Conservation (phyloP, 2,888 invertebrate species). For the Electrophaes corylata region DNA sequence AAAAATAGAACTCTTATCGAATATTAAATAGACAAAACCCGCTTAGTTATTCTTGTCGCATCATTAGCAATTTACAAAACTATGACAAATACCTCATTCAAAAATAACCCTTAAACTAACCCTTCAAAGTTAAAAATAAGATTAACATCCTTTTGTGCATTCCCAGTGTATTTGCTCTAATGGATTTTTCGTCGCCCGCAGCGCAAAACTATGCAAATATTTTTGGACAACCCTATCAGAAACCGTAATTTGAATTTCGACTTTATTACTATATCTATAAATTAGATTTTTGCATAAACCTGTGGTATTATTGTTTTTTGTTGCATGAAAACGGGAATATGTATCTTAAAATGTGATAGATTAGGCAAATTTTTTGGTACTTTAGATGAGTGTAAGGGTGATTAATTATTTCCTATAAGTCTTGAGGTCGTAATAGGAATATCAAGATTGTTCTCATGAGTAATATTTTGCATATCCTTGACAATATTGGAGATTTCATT, state of each 20-base stretch:
- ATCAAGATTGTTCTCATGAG: constrained; percentile 49
- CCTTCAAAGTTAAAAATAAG: constrained; percentile 29
- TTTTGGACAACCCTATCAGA: constrained; percentile 48
- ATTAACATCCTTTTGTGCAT: constrained; percentile 40
- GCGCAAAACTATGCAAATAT: constrained; percentile 68
- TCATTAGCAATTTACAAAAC: constrained; percentile 58
- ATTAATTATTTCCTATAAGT: constrained; percentile 68
- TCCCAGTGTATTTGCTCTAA: constrained; percentile 48
- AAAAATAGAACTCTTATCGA: constrained; percentile 59
- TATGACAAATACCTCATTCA: not conserved
- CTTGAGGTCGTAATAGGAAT: constrained; percentile 45
- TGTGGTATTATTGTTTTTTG: too few species aligned
- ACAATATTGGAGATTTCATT: constrained; percentile 33
- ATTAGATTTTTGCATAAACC: constrained; percentile 28
- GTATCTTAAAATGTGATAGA: constrained; percentile 50
- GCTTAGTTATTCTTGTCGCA: constrained; percentile 76
- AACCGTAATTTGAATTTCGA: constrained; percentile 24
- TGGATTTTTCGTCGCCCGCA: constrained; percentile 57
- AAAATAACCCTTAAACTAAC: constrained; percentile 33
- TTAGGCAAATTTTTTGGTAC: constrained; percentile 63
- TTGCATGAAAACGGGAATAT: constrained; percentile 10
- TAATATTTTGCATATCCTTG: constrained; percentile 54
- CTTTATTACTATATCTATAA: constrained; percentile 25
- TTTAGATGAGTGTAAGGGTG: constrained; percentile 43
- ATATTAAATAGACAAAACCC: constrained; percentile 78